Evolutionary conservation across 2,113 vertebrate species (phyloP).

Genomic region (Phycodurus eques): DNA sequence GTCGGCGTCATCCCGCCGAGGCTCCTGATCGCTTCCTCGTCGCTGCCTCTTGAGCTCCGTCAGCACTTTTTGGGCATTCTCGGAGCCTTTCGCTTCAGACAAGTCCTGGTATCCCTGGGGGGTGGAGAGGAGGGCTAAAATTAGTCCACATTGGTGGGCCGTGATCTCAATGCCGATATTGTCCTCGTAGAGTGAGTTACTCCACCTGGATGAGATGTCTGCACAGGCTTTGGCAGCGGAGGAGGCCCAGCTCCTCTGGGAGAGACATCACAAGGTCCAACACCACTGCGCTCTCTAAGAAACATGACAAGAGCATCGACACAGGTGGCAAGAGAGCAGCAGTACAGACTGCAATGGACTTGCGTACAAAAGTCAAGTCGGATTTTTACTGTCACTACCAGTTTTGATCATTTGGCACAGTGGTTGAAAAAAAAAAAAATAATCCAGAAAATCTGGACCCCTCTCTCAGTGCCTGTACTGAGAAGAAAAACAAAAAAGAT

Average conservation of each 20-base stretch:
- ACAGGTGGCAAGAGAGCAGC: background rate
- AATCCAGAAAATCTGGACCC: no score
- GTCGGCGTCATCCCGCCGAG: background rate
- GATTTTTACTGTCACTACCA: no score
- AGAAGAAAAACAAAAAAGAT: no score
- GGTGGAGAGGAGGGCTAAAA: background rate
- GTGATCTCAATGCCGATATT: background rate
- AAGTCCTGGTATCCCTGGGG: slow-evolving; percentile 44
- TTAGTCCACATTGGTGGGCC: background rate
- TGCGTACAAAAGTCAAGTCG: no score
- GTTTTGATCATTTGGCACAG: no score
- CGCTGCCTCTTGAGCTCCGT: background rate
- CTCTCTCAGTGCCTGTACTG: no score
- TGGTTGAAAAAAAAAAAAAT: no score
- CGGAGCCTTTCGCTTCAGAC: slow-evolving; percentile 23
- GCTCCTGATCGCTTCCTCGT: background rate
- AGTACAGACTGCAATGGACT: no score
- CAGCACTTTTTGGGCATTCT: background rate
- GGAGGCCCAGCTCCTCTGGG: slow-evolving; percentile 65
- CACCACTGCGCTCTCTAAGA: slow-evolving; percentile 69
- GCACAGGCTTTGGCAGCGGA: slow-evolving; percentile 62
- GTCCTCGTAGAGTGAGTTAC: background rate
- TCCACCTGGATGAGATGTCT: slow-evolving; percentile 62
- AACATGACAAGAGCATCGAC: background rate
- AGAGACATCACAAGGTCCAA: slow-evolving; percentile 73